phyloP scores from a whole-genome alignment of 2,888 invertebrate species.

The Cinara cedri region DNA sequence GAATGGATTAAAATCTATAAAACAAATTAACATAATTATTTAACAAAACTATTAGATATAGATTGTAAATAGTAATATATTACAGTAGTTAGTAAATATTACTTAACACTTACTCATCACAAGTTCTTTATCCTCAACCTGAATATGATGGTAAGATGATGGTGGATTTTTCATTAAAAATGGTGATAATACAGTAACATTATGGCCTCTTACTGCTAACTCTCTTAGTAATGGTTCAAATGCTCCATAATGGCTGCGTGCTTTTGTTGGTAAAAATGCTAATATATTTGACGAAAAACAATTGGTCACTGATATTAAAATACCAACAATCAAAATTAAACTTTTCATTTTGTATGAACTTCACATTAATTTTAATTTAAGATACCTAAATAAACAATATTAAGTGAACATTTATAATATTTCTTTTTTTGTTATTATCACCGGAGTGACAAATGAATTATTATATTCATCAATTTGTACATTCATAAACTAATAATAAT shows the following conservation, averaged over 20 bases:
- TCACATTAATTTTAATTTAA: not conserved
- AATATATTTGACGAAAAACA: slow-evolving; percentile 22
- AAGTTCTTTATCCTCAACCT: slow-evolving; percentile 21
- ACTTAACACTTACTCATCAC: slow-evolving; percentile 9
- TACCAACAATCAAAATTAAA: not conserved
- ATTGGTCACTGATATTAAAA: slow-evolving; percentile 1
- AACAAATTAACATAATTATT: not conserved
- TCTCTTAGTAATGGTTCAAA: slow-evolving; percentile 36
- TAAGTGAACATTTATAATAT: not conserved
- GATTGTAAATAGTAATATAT: too few species aligned
- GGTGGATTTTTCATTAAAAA: slow-evolving; percentile 39
- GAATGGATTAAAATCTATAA: slow-evolving; percentile 43
- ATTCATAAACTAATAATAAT: not conserved
- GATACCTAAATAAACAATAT: not conserved
- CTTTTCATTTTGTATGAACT: not conserved
- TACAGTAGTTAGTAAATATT: too few species aligned
- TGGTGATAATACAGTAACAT: slow-evolving; percentile 37
- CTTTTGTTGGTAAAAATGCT: slow-evolving; percentile 40
- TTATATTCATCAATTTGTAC: not conserved
- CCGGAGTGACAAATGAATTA: not conserved
- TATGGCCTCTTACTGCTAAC: slow-evolving; percentile 35
- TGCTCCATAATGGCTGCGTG: slow-evolving; percentile 37
- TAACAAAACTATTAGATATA: not conserved
- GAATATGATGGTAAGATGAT: slow-evolving; percentile 31
- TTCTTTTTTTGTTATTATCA: not conserved